Conservation (phyloP, 2,888 invertebrate species). For the Spisula subtruncata region DNA sequence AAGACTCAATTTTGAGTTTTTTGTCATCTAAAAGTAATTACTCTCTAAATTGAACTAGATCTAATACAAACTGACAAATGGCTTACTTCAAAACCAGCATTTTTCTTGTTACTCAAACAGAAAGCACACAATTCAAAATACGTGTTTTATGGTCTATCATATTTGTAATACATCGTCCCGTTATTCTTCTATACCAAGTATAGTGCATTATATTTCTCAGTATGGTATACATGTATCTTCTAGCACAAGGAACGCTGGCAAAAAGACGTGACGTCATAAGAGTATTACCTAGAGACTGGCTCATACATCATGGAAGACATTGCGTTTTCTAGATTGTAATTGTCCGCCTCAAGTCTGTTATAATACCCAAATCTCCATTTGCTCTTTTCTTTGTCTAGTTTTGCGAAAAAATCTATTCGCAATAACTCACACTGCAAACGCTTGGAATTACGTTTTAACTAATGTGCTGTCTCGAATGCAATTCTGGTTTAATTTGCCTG, state of each 20-base stretch:
- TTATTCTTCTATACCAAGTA: not conserved
- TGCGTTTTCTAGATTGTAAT: not conserved
- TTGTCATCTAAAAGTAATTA: no score
- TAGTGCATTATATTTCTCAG: not conserved
- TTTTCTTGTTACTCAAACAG: not conserved
- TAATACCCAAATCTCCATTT: not conserved
- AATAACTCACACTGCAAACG: slow-evolving; percentile 6
- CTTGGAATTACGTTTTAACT: not conserved
- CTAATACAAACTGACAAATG: no score
- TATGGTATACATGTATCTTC: not conserved
- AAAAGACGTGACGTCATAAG: not conserved
- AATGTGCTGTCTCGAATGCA: not conserved
- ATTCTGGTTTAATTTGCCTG: not conserved
- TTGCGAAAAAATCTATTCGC: not conserved
- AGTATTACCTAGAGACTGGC: no score
- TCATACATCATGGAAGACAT: not conserved
- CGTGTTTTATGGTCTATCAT: no score
- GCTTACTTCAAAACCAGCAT: no score
- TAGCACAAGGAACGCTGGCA: not conserved
- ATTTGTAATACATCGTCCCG: not conserved
- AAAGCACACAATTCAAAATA: not conserved
- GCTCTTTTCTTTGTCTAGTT: slow-evolving; percentile 8
- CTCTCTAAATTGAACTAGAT: no score
- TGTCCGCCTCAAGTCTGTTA: not conserved
- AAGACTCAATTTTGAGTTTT: no score